Evolutionary conservation across 2,797 vertebrate genomes (phyloP), one percentile per base, ranked within the genome.

Genomic region (Oreonectes daqikongensis): DNA sequence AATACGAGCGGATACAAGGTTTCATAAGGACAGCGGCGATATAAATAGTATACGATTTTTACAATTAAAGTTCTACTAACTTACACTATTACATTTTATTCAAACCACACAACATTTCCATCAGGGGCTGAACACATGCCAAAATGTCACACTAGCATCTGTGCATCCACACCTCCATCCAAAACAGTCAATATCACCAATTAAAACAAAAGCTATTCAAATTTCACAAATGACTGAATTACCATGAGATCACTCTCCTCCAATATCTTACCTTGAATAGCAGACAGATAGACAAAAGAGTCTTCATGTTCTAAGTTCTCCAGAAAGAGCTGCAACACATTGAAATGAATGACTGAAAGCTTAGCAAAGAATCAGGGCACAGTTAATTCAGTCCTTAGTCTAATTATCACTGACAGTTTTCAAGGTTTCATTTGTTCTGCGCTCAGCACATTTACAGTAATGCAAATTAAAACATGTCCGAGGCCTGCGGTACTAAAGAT

Each of bases 241-340:
- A n/a, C 14, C 44, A 14, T 32, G 14, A 46, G 42, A 5, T 63
- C 20, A 15, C 28, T 24, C 15, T 22, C 20, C 42, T 5, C 30
- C n/a, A 50, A 3, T 24, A 11, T 11, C 91, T 91, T 90, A 99
- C 97, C 97, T 93, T 97, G 97, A 88, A 99, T 96, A 24, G 97
- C 97, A 7, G 97, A 98, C 74, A 99, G 93, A 88, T 99, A 99
- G 60, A 99, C 86, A 53, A 99, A 99, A 2, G 96, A 87, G 1
- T 99, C 97, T 53, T 95, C 94, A 0, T 99, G 95, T 69, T 96
- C 94, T 89, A 99, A 3, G 40, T 95, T 98, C 86, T 98, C 95
- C 81, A 98, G 85, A 85, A 97, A 98, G 72, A 98, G 89, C 97
- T 99, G 87, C 7, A 84, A 88, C 35, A 83, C 83, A 80, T 73